Evolutionary conservation across 1,140 invertebrate genomes (phyloP), one percentile per base, ranked within the genome.

Genomic region (Gonioctena quinquepunctata): DNA sequence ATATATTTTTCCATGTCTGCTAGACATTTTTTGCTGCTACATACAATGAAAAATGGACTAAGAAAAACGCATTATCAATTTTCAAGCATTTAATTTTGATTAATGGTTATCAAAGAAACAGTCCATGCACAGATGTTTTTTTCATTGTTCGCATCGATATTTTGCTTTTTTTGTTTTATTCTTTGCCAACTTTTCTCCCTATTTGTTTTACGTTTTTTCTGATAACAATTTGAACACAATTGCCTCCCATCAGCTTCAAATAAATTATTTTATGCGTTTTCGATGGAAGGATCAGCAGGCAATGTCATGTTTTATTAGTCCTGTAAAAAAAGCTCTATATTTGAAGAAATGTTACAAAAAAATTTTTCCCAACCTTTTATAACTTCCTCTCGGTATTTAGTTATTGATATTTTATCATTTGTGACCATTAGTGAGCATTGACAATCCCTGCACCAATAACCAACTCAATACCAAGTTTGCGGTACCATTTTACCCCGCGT

Each of bases 391-490:
- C 33, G 33, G 33, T 13, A 42, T 42, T 42, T 42, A 42, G 33
- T 42, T 8, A 42, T 42, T 3, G 33, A 42, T n/a, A 72, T 73
- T 54, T 66, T 69, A 61, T 73, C 66, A 25, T 70, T 52, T 26
- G 68, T 63, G 4, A 72, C 48, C 28, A 6, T 42, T 49, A 61
- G 48, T 69, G 60, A 49, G 71, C 26, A 67, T 73, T 73, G 26
- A 66, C 64, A 54, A 73, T 23, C 13, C 33, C 25, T 52, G 71
- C 65, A 25, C 63, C 68, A 56, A 61, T 26, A 6, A 70, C n/a
- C 25, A 73, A 62, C 49, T 70, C 71, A 21, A 66, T 70, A 2
- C 56, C 71, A 22, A 69, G 71, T 62, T 72, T 72, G n/a, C 66
- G 33, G 26, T 70, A 73, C 54, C 68, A 66, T 59, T 73, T 70